Percentiles rank a stretch among this genome's conserved stretches.
These are phyloP conservation scores for Nemapogon koenigi DNA, from an alignment of 2,888 invertebrate genomes.

Conservation along the genomic window DNA sequence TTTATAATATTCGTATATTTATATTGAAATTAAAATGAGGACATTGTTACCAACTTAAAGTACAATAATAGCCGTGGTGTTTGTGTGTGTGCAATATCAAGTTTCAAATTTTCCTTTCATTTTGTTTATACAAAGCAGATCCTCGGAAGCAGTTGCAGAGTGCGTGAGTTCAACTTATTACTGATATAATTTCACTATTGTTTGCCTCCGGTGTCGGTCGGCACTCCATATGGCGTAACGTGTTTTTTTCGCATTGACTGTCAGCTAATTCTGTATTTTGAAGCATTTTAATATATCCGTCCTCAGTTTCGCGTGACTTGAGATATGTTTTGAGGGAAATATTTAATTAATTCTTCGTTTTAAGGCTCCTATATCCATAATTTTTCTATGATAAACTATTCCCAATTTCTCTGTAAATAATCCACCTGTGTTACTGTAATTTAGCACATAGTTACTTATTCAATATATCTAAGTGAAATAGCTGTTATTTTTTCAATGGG, in stretches of 20 bases:
- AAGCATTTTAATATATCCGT: conserved; percentile 30
- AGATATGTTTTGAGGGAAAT: neutral
- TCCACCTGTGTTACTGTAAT: too few species aligned
- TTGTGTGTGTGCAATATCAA: neutral
- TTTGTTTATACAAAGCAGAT: conserved; percentile 4
- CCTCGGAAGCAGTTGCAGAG: conserved; percentile 39
- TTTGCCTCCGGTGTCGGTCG: conserved; percentile 46
- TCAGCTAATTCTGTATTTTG: conserved; percentile 37
- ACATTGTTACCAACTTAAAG: too few species aligned
- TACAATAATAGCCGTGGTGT: too few species aligned
- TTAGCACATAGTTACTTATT: too few species aligned
- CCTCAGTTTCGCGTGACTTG: conserved; percentile 47
- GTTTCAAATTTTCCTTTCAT: conserved; percentile 5
- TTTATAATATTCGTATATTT: too few species aligned
- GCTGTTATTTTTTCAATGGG: too few species aligned
- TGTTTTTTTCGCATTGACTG: conserved; percentile 29
- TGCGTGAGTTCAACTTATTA: conserved; percentile 60
- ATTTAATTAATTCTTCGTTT: too few species aligned
- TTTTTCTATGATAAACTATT: too few species aligned
- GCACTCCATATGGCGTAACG: conserved; percentile 60
- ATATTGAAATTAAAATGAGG: too few species aligned
- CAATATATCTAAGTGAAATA: too few species aligned
- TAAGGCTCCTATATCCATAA: too few species aligned
- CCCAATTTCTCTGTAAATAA: too few species aligned
- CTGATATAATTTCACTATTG: conserved; percentile 59